A percentile compares a stretch with the other conserved stretches of the same genome.
These are phyloP conservation scores for Cranoglanis bouderius DNA, from an alignment of 2,113 vertebrate genomes.

Conservation along the genomic window DNA sequence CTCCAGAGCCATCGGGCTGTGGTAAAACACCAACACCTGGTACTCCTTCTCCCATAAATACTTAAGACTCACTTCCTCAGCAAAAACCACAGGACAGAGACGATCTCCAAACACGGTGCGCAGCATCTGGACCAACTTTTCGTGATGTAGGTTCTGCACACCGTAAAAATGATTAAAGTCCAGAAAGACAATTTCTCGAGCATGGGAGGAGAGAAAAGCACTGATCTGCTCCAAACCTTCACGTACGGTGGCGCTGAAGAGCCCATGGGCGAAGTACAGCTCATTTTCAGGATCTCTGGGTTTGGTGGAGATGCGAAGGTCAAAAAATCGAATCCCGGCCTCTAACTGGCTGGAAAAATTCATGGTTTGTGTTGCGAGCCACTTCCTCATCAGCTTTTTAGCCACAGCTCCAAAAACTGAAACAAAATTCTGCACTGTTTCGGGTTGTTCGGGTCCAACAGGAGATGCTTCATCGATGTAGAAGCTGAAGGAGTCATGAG, in stretches of 20 bases:
- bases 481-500: slow-evolving; percentile 98
- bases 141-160: slow-evolving; percentile 95
- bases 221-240: slow-evolving; percentile 96
- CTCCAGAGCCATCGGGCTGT: slow-evolving; percentile 92
- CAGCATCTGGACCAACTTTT: slow-evolving; percentile 95
- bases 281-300: slow-evolving; percentile 95
- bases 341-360: slow-evolving; percentile 92
- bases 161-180: slow-evolving; percentile 99
- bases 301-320: slow-evolving; percentile 97
- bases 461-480: slow-evolving; percentile 98
- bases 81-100: slow-evolving; percentile 94
- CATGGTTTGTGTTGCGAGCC: slow-evolving; percentile 98
- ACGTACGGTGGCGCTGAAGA: slow-evolving; percentile 96
- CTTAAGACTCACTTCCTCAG: slow-evolving; percentile 91
- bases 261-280: slow-evolving; percentile 95
- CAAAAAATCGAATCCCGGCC: slow-evolving; percentile 92
- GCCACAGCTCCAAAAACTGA: slow-evolving; percentile 97
- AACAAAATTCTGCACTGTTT: slow-evolving; percentile 97
- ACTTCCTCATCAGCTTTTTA: slow-evolving; percentile 97
- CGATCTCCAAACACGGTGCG: slow-evolving; percentile 92
- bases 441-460: slow-evolving; percentile 93
- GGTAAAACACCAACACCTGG: slow-evolving; percentile 96
- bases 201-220: slow-evolving; percentile 83
- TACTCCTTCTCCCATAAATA: slow-evolving; percentile 97
- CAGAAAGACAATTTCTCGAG: slow-evolving; percentile 91